Evolutionary conservation across 2,113 vertebrate species (phyloP).

Genomic region (Chionomys nivalis): DNA sequence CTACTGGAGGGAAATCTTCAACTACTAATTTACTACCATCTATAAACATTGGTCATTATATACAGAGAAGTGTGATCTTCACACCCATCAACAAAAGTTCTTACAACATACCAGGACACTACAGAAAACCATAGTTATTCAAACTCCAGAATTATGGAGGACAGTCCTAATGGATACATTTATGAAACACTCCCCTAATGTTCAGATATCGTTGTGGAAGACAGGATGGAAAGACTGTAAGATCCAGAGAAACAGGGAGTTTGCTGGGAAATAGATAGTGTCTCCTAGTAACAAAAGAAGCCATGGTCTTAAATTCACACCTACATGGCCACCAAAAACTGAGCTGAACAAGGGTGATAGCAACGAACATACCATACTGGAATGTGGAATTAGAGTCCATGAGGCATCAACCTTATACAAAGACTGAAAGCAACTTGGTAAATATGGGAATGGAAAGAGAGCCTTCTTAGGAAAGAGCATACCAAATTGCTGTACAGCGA

Average conservation of each 20-base stretch:
- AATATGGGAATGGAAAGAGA: not conserved
- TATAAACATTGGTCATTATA: not conserved
- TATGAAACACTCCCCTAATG: rapidly evolving
- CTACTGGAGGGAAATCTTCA: not conserved
- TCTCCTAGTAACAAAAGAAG: not conserved
- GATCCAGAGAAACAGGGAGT: not conserved
- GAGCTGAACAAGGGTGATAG: not conserved
- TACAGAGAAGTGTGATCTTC: not conserved
- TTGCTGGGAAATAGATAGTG: not conserved
- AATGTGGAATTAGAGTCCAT: no score
- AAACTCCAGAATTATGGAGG: not conserved
- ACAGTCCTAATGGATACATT: not conserved
- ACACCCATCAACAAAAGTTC: not conserved
- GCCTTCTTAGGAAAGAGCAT: not conserved
- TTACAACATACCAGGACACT: not conserved
- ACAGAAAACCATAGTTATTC: not conserved
- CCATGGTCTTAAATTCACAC: not conserved
- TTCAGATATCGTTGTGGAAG: not conserved
- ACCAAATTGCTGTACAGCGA: not conserved
- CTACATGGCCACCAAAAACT: not conserved
- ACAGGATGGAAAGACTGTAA: not conserved
- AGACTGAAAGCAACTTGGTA: not conserved
- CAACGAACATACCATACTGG: not conserved
- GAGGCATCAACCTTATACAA: not conserved
- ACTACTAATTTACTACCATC: not conserved